Conservation (phyloP, 2,113 vertebrate genomes). For the Petrocephalus microphthalmus region DNA sequence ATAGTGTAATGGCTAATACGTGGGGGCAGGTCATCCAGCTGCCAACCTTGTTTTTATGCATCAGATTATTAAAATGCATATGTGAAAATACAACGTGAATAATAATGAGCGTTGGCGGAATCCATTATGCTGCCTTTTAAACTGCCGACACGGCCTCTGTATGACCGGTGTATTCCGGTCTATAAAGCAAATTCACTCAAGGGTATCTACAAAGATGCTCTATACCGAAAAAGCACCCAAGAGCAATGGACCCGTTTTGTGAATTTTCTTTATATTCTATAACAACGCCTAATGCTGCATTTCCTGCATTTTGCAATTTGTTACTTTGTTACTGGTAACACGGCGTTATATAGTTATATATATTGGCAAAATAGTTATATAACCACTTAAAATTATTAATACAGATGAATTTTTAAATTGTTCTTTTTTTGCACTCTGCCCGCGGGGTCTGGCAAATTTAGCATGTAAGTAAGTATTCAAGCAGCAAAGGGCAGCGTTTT, state of each 20-base stretch:
- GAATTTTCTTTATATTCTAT: background rate
- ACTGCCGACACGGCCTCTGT: background rate
- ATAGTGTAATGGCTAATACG: background rate
- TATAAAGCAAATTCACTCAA: background rate
- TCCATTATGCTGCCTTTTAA: conserved; percentile 10
- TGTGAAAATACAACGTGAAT: background rate
- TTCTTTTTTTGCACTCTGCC: background rate
- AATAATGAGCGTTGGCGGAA: conserved; percentile 12
- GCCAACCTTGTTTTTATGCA: background rate
- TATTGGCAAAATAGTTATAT: background rate
- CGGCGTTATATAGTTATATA: too few relatives aligned
- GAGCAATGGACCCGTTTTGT: background rate
- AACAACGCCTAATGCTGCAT: background rate
- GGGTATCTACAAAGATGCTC: background rate
- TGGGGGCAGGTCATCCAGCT: background rate
- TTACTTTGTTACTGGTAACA: background rate
- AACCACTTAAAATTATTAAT: conserved; percentile 8
- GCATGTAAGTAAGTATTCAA: conserved; percentile 1
- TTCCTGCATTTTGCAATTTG: background rate
- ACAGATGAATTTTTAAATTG: background rate
- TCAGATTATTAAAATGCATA: background rate
- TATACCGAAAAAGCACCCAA: background rate
- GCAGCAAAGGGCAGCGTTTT: conserved; percentile 28
- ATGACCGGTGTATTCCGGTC: background rate
- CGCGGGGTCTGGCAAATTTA: background rate